phyloP scores from a whole-genome alignment of 2,888 invertebrate genomes.

The Deilephila porcellus region DNA sequence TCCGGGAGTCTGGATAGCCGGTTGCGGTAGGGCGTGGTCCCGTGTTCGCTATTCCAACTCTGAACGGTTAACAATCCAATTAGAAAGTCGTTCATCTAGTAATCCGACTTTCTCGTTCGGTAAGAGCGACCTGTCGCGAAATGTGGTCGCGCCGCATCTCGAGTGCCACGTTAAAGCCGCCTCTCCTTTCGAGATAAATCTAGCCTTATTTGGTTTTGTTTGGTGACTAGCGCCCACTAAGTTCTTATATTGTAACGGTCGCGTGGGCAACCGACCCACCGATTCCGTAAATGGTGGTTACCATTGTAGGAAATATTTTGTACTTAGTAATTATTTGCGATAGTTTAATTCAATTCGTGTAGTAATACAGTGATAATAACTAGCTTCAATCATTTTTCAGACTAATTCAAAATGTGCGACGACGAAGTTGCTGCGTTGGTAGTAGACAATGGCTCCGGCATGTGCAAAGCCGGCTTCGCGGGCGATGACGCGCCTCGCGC shows the following conservation, averaged over 20 bases:
- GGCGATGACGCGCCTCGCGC: slow-evolving; percentile 98
- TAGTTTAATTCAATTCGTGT: not conserved
- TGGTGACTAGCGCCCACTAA: slow-evolving; percentile 72
- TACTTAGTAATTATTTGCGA: not conserved
- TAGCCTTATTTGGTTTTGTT: slow-evolving; percentile 75
- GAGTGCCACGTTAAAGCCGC: slow-evolving; percentile 71
- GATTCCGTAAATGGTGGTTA: slow-evolving; percentile 54
- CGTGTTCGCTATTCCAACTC: slow-evolving; percentile 40
- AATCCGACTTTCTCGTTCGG: slow-evolving; percentile 63
- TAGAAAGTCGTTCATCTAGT: slow-evolving; percentile 63
- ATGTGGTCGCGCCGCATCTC: slow-evolving; percentile 59
- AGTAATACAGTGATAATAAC: not conserved
- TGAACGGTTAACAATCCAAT: slow-evolving; percentile 47
- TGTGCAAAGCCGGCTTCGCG: slow-evolving; percentile 99
- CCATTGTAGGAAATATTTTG: slow-evolving; percentile 31
- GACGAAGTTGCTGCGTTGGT: slow-evolving; percentile 95
- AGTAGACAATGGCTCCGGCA: slow-evolving; percentile 98
- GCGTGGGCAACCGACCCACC: slow-evolving; percentile 70
- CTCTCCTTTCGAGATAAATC: slow-evolving; percentile 55
- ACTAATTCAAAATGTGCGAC: slow-evolving; percentile 81
- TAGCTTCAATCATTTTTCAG: slow-evolving; percentile 53
- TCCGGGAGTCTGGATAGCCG: slow-evolving; percentile 67
- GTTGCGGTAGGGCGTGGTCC: slow-evolving; percentile 84
- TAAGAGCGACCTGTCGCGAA: slow-evolving; percentile 55
- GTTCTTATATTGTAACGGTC: slow-evolving; percentile 52